Conservation (phyloP, 1,140 invertebrate genomes). For the Sweltsa coloradensis region DNA sequence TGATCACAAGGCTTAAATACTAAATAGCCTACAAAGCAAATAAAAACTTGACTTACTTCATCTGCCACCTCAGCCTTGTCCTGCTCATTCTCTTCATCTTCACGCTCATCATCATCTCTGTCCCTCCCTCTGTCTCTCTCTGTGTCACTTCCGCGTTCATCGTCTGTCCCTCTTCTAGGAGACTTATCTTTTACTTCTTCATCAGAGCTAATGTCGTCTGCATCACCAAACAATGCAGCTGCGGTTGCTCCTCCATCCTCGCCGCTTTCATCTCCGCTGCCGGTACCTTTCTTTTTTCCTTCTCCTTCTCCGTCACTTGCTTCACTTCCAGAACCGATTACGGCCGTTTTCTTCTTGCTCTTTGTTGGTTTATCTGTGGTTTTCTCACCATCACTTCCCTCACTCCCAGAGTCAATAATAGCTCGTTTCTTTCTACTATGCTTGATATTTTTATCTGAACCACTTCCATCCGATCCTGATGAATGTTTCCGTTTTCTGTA, state of each 20-base stretch:
- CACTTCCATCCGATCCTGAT: conserved; percentile 1
- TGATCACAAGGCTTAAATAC: no score
- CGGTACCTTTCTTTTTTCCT: no score
- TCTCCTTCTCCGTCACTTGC: conserved; percentile 6
- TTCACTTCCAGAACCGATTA: conserved; percentile 5
- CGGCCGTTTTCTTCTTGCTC: neutral
- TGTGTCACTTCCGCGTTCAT: neutral
- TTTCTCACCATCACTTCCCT: conserved; percentile 6
- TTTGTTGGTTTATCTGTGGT: neutral
- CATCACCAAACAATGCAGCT: conserved; percentile 83
- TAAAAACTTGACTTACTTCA: no score
- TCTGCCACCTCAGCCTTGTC: conserved; percentile 23
- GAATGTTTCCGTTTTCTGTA: conserved; percentile 2
- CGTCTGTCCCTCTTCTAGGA: neutral
- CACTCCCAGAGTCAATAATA: neutral
- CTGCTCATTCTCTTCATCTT: neutral
- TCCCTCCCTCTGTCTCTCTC: conserved; percentile 1
- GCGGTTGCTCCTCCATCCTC: conserved; percentile 41
- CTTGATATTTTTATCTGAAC: conserved; percentile 4
- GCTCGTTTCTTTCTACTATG: neutral
- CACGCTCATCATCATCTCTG: neutral
- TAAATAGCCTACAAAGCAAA: no score
- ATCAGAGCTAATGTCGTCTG: conserved; percentile 78
- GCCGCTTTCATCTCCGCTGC: neutral
- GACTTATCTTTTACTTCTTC: conserved; percentile 48